Evolutionary conservation across 1,140 invertebrate species (phyloP).

Genomic region (Idris sp.): DNA sequence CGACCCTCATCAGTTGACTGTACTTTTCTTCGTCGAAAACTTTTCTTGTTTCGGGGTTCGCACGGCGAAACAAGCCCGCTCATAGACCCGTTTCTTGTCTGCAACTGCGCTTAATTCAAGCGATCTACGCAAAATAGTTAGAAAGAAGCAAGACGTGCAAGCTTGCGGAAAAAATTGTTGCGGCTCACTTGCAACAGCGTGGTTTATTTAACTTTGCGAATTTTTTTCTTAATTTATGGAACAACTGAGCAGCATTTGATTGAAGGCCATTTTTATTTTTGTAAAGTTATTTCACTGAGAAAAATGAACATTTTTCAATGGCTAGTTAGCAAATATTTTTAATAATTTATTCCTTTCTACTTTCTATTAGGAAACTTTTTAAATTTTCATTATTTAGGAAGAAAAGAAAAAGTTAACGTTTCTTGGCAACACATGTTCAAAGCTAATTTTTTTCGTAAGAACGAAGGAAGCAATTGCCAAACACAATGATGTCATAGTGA

Average conservation of each 20-base stretch:
- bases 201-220: constrained; percentile 34
- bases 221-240: constrained; percentile 24
- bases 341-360: too few relatives aligned
- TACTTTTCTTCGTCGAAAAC: constrained; percentile 47
- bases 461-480: too few relatives aligned
- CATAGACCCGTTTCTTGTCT: constrained; percentile 11
- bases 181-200: constrained; percentile 5
- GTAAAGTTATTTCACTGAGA: too few relatives aligned
- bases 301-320: too few relatives aligned
- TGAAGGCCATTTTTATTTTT: constrained; percentile 16
- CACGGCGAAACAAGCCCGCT: constrained; percentile 11
- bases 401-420: too few relatives aligned
- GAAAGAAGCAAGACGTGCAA: constrained; percentile 13
- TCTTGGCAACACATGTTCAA: too few relatives aligned
- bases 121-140: constrained; percentile 49
- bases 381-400: too few relatives aligned
- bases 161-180: constrained; percentile 28
- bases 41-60: constrained; percentile 45
- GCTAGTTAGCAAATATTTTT: too few relatives aligned
- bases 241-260: constrained; percentile 13
- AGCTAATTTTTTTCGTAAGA: too few relatives aligned
- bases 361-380: too few relatives aligned
- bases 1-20: constrained; percentile 44
- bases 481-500: too few relatives aligned
- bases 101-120: constrained; percentile 40